Conservation (phyloP, 2,113 vertebrate species). For the Oostethus manadensis region DNA sequence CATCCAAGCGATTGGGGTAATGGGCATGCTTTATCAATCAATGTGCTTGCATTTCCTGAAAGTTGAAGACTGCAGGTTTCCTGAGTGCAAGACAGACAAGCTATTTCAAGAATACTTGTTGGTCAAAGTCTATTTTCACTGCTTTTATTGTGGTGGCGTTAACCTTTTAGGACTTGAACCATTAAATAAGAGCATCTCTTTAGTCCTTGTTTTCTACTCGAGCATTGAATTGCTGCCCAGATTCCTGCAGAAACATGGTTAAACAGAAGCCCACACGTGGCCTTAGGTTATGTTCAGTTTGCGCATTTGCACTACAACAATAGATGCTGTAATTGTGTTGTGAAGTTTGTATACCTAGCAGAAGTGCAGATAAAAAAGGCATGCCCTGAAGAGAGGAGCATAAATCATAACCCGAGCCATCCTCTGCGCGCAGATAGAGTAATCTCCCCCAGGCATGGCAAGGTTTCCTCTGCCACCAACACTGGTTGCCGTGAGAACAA, state of each 20-base stretch:
- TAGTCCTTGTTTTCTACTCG: not conserved
- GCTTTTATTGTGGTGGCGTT: no score
- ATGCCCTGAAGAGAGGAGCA: constrained; percentile 41
- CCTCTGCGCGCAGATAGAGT: constrained; percentile 35
- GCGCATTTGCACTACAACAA: constrained; percentile 43
- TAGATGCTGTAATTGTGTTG: constrained; percentile 55
- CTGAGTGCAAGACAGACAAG: constrained; percentile 4
- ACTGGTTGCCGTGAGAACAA: constrained; percentile 51
- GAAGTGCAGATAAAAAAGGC: constrained; percentile 48
- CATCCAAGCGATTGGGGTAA: constrained; percentile 16
- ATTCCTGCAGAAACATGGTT: constrained; percentile 2
- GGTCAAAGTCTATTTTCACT: not conserved
- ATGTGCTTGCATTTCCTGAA: constrained; percentile 30
- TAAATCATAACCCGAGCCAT: constrained; percentile 58
- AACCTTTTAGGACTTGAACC: no score
- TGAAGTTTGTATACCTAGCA: constrained; percentile 52
- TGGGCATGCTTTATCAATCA: constrained; percentile 37
- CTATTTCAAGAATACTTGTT: constrained; percentile 36
- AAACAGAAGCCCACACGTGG: constrained; percentile 21
- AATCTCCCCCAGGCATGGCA: constrained; percentile 39
- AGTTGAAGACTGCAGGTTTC: constrained; percentile 23
- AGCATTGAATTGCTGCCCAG: not conserved
- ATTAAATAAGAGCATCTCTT: not conserved
- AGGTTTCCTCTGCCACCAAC: constrained; percentile 41
- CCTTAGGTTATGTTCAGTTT: constrained; percentile 33